phyloP scores from a whole-genome alignment of 2,113 vertebrate genomes.

The Cottus gobio region DNA sequence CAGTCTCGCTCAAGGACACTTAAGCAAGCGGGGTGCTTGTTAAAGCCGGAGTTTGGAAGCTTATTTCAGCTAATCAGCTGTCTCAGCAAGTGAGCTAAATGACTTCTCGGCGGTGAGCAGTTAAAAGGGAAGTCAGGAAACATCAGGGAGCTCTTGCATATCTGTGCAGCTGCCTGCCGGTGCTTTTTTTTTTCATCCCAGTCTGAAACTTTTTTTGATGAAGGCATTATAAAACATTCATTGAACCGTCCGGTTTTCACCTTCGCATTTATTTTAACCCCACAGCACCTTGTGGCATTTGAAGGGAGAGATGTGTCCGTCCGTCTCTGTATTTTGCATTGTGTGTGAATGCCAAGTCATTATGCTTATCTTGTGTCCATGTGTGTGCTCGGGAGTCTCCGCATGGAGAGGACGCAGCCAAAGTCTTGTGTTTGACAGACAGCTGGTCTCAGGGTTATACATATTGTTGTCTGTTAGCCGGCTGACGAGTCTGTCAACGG shows the following conservation, averaged over 20 bases:
- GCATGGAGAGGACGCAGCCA: slow-evolving; percentile 32
- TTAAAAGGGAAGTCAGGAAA: slow-evolving; percentile 31
- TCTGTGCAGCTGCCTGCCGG: not conserved
- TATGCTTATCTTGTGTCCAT: slow-evolving; percentile 33
- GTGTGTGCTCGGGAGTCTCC: slow-evolving; percentile 20
- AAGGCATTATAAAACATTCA: slow-evolving; percentile 10
- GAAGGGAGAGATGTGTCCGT: slow-evolving; percentile 31
- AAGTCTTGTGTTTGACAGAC: slow-evolving; percentile 48
- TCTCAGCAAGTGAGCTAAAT: slow-evolving; percentile 3
- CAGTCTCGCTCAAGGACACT: slow-evolving; percentile 45
- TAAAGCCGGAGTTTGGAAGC: not conserved
- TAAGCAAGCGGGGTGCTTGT: slow-evolving; percentile 28
- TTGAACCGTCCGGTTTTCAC: slow-evolving; percentile 23
- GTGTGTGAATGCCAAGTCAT: slow-evolving; percentile 45
- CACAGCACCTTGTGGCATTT: slow-evolving; percentile 60
- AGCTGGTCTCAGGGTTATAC: slow-evolving; percentile 34
- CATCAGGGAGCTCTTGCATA: slow-evolving; percentile 22
- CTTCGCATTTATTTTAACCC: slow-evolving; percentile 59
- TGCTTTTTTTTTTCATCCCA: not conserved
- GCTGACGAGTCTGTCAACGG: slow-evolving; percentile 15
- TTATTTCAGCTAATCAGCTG: slow-evolving; percentile 23
- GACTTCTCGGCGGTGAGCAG: slow-evolving; percentile 3
- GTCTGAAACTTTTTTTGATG: not conserved
- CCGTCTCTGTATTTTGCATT: slow-evolving; percentile 30
- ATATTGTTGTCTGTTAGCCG: slow-evolving; percentile 24